These are phyloP conservation scores for Bradynema listronoti DNA, from an alignment of 1,140 invertebrate species.

Conservation along the genomic window DNA sequence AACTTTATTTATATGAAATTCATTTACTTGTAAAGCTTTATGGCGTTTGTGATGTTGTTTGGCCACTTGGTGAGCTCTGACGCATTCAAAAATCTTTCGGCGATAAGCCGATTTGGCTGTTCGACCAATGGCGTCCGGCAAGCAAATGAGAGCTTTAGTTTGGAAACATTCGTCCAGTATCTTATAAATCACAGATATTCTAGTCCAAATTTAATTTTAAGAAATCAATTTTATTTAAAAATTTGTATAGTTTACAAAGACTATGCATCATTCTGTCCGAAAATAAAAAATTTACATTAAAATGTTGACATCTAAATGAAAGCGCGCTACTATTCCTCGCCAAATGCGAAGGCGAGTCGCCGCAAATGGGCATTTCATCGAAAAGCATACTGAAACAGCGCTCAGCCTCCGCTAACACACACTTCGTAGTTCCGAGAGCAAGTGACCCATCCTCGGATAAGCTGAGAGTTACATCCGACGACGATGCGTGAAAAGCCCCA, in stretches of 20 bases:
- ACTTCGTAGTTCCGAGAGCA: too few relatives aligned
- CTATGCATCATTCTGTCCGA: not conserved
- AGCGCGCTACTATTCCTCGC: constrained; percentile 8
- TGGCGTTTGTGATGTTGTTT: too few relatives aligned
- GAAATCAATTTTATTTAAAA: not conserved
- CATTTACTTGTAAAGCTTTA: too few relatives aligned
- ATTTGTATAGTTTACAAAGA: not conserved
- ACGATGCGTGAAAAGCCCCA: too few relatives aligned
- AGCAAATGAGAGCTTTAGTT: constrained; percentile 26
- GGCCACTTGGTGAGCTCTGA: constrained; percentile 11
- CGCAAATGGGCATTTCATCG: constrained; percentile 49
- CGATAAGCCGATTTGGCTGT: constrained; percentile 35
- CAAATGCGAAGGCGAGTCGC: constrained; percentile 3
- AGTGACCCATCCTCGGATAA: too few relatives aligned
- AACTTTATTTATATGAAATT: too few relatives aligned
- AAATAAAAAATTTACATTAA: constrained; percentile 27
- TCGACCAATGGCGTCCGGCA: constrained; percentile 30
- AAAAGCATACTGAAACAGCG: constrained; percentile 37
- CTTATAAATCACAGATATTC: constrained; percentile 8
- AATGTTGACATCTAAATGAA: constrained; percentile 42
- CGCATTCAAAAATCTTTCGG: not conserved
- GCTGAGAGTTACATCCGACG: too few relatives aligned
- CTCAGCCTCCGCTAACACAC: constrained; percentile 29
- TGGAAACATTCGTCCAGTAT: constrained; percentile 36
- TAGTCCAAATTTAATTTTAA: constrained; percentile 1